Percentiles rank a stretch among this genome's conserved stretches.
These are phyloP conservation scores for Tapirus indicus DNA, from an alignment of 2,797 vertebrate genomes.

Conservation along the genomic window DNA sequence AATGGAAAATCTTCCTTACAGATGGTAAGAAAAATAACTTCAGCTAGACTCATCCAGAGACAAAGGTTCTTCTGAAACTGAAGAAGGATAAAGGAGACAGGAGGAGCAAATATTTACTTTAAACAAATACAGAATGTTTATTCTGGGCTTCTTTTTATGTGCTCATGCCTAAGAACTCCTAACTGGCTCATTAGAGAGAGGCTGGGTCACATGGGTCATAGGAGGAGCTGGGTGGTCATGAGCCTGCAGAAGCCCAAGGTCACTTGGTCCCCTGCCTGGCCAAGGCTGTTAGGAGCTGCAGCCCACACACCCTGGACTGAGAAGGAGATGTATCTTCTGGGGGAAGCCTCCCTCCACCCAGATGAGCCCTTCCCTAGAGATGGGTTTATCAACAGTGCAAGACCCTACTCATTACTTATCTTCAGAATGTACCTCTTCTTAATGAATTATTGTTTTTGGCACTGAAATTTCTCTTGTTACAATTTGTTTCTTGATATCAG, in stretches of 20 bases:
- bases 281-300: neutral
- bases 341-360: neutral
- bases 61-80: slow-evolving; percentile 71
- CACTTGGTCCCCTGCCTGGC: neutral
- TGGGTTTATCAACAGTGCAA: neutral
- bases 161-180: neutral
- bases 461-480: neutral
- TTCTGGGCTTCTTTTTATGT: slow-evolving; percentile 60
- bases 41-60: slow-evolving; percentile 70
- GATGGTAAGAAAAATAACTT: slow-evolving; percentile 78
- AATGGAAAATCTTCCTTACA: slow-evolving; percentile 61
- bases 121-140: slow-evolving; percentile 63
- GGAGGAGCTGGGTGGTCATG: neutral
- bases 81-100: neutral
- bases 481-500: slow-evolving; percentile 40
- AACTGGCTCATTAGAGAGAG: neutral
- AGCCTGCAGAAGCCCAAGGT: neutral
- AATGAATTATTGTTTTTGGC: neutral
- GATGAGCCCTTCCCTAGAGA: neutral
- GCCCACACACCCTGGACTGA: neutral
- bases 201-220: neutral
- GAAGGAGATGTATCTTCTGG: neutral
- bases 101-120: slow-evolving; percentile 34
- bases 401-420: neutral
- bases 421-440: slow-evolving; percentile 42